A percentile compares a stretch with the other conserved stretches of the same genome.
phyloP scores from a whole-genome alignment of 2,113 vertebrate species.

The Megaceryle torquata region DNA sequence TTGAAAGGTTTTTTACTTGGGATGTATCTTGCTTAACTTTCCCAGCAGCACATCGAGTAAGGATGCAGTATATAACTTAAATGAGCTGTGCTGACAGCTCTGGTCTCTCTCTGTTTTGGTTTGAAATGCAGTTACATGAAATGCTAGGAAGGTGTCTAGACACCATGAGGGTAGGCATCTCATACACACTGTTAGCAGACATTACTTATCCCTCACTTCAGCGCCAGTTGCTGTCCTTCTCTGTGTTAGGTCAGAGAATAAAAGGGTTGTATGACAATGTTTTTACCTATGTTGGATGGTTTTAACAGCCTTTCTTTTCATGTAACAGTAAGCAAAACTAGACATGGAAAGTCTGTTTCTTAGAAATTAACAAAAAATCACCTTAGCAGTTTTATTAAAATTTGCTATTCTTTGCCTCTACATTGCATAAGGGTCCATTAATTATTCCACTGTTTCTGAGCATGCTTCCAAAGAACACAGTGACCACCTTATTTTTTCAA shows the following conservation, averaged over 20 bases:
- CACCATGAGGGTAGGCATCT: fast-evolving
- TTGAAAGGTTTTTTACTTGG: neutral
- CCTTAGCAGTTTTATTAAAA: conserved; percentile 19
- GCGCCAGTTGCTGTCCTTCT: neutral
- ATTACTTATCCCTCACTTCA: neutral
- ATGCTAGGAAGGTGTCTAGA: neutral
- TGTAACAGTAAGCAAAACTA: neutral
- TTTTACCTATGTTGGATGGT: neutral
- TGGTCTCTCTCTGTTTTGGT: conserved; percentile 9
- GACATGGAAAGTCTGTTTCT: neutral
- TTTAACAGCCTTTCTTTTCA: neutral
- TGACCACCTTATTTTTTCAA: conserved; percentile 46
- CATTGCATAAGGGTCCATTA: conserved; percentile 19
- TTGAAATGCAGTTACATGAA: conserved; percentile 14
- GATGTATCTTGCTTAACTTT: conserved; percentile 4
- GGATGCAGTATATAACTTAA: conserved; percentile 3
- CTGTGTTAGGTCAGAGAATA: neutral
- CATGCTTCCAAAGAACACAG: conserved; percentile 19
- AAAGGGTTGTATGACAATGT: neutral
- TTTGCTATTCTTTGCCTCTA: neutral
- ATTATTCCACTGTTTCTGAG: conserved; percentile 51
- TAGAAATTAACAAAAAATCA: neutral
- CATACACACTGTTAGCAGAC: neutral
- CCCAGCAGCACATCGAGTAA: neutral
- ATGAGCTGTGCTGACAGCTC: conserved; percentile 17